phyloP scores from a whole-genome alignment of 2,888 invertebrate species.

The Emmelina monodactyla region DNA sequence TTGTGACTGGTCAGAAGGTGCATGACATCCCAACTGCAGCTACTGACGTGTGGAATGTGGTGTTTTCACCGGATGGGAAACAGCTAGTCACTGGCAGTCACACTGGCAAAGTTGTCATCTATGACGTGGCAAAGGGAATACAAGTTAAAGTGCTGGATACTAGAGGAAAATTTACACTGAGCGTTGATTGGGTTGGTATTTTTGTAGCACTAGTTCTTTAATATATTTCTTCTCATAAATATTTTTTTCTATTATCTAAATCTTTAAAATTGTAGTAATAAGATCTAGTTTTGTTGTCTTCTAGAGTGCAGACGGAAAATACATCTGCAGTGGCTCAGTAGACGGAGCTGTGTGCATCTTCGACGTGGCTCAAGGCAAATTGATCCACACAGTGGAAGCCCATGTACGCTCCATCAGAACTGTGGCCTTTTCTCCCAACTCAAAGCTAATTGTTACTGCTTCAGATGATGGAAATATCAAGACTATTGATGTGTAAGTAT shows the following conservation, averaged over 20 bases:
- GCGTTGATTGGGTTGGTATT: constrained; percentile 87
- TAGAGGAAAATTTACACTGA: constrained; percentile 90
- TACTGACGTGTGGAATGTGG: constrained; percentile 91
- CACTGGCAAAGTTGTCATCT: constrained; percentile 89
- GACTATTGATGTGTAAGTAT: constrained; percentile 88
- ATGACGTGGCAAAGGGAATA: constrained; percentile 82
- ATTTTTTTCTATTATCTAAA: no score
- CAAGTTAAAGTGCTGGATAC: constrained; percentile 86
- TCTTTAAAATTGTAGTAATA: no score
- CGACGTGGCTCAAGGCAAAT: constrained; percentile 84
- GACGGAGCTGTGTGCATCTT: constrained; percentile 94
- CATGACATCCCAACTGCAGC: constrained; percentile 86
- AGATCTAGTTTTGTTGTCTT: constrained; percentile 3
- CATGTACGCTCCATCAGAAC: constrained; percentile 92
- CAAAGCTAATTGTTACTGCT: constrained; percentile 85
- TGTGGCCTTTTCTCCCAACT: constrained; percentile 91
- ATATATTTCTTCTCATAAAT: neutral
- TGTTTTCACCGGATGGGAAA: constrained; percentile 90
- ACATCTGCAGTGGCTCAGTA: constrained; percentile 91
- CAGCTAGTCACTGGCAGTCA: constrained; percentile 91
- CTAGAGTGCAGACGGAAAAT: constrained; percentile 92
- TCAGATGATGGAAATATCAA: constrained; percentile 96
- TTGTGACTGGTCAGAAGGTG: constrained; percentile 81
- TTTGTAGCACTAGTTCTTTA: neutral
- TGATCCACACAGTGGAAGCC: constrained; percentile 90